Percentiles rank a stretch among this genome's conserved stretches.
Conservation (phyloP, 2,888 invertebrate species). For the Diploptera punctata region DNA sequence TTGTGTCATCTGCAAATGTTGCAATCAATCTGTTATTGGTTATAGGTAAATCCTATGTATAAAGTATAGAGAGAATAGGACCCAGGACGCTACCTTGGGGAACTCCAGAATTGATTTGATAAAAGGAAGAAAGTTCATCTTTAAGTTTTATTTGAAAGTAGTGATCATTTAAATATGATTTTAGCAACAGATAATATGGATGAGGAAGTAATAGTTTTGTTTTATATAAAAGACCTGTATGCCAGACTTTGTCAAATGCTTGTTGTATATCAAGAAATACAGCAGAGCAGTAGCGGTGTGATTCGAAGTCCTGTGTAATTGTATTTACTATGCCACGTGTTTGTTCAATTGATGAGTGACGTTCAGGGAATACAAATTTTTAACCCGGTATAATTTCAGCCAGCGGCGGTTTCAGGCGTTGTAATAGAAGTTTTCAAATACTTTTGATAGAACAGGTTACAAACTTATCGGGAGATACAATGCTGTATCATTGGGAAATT, state of each 20-base stretch:
- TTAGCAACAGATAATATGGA: background rate
- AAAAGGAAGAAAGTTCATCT: background rate
- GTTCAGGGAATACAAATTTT: background rate
- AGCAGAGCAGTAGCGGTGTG: background rate
- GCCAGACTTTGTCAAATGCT: no score
- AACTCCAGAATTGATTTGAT: background rate
- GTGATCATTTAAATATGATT: background rate
- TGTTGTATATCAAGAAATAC: background rate
- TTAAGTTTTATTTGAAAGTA: background rate
- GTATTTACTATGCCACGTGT: background rate
- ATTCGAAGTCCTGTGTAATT: background rate
- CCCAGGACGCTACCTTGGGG: background rate
- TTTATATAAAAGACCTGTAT: background rate
- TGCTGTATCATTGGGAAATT: slow-evolving; percentile 42
- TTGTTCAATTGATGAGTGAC: background rate
- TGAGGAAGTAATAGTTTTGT: background rate
- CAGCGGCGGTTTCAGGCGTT: background rate
- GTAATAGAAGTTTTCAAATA: slow-evolving; percentile 44
- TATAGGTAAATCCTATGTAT: background rate
- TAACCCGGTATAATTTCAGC: background rate
- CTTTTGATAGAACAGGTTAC: slow-evolving; percentile 44
- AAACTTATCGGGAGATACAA: slow-evolving; percentile 46
- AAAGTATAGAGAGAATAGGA: no score
- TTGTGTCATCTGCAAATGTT: no score
- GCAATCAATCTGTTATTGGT: background rate